Conservation (phyloP, 2,888 invertebrate genomes). For the Pardosa pseudoannulata region DNA sequence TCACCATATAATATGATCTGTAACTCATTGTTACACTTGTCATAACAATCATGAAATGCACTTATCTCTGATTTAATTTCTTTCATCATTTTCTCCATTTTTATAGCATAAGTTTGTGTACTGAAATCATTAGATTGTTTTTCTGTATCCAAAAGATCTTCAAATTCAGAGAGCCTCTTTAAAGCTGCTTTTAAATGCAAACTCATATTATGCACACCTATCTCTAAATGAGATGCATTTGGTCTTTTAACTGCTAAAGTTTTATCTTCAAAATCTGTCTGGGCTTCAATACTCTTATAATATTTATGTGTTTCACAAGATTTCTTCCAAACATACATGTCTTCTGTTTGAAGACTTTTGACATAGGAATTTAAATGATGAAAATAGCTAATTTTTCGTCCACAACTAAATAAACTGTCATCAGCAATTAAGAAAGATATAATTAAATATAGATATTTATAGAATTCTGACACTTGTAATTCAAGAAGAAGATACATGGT, state of each 20-base stretch:
- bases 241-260: not conserved
- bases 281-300: conserved; percentile 38
- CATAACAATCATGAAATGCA: not conserved
- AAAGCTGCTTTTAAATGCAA: conserved; percentile 60
- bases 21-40: not conserved
- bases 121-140: conserved; percentile 18
- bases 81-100: not conserved
- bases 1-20: not conserved
- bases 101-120: conserved; percentile 10
- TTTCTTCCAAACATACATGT: not conserved
- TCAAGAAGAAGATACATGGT: conserved; percentile 46
- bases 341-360: not conserved
- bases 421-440: not conserved
- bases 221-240: conserved; percentile 11
- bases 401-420: not conserved
- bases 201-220: conserved; percentile 49
- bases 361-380: not conserved
- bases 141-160: conserved; percentile 21
- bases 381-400: not conserved
- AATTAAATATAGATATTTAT: conserved; percentile 25
- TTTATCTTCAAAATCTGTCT: not conserved
- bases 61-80: conserved; percentile 15
- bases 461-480: conserved; percentile 60
- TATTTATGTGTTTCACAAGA: conserved; percentile 24
- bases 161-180: conserved; percentile 27